Evolutionary conservation across 2,797 vertebrate genomes (phyloP), one percentile per base, ranked within the genome.

Genomic region (Cheirogaleus major): DNA sequence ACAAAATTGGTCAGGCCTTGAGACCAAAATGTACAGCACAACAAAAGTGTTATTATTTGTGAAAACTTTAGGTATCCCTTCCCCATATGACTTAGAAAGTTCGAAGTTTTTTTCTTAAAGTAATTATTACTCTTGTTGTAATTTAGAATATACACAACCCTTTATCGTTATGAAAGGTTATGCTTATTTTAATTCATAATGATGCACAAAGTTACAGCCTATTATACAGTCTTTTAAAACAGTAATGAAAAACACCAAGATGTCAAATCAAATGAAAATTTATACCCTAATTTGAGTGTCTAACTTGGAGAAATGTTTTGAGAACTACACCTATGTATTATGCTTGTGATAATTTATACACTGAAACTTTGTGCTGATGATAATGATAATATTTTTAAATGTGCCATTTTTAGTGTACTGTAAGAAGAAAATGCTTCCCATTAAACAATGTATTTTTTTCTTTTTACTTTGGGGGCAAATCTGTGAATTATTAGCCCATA

Each of bases 1-100:
- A 96, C 92, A 94, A 96, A 98, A 90, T 84, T 93, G 89, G 93
- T 97, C 94, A 95, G 97, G 95, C 96, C 91, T 75, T 5, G 97
- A 96, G 97, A 97, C 97, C 95, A 96, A 4, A 15, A 59, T 2
- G 27, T 4, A 20, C 35, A 48, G 67, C 67, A 20, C 43, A 63
- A 50, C 78, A 82, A 43, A 92, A 63, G 65, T 57, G 78, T 61
- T 35, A 48, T 85, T 97, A 32, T 95, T 80, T 91, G 96, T 97
- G 81, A 85, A 94, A 96, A 65, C 13, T 41, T 27, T 80, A 89
- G 96, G 91, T 80, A 80, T 82, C 41, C 20, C n/a, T n/a, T 22
- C 52, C 52, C 14, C 69, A 4, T 22, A 30, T 52, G 94, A 91
- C 75, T 95, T 73, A 52, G 90, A 88, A 90, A 92, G 38, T 30